phyloP scores from a whole-genome alignment of 2,888 invertebrate genomes.

The Epinotia bilunana region DNA sequence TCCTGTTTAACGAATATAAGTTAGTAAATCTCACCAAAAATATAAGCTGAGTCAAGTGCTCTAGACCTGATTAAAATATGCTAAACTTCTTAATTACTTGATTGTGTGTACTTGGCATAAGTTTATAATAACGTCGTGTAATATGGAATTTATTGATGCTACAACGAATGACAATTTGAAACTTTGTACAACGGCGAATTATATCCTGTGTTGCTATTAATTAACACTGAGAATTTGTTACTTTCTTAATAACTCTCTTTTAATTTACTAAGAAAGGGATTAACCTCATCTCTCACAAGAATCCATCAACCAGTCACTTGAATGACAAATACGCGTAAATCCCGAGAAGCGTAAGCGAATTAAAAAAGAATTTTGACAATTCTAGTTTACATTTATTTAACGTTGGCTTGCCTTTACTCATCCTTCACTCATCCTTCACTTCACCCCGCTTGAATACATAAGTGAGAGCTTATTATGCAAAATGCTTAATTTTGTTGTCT shows the following conservation, averaged over 20 bases:
- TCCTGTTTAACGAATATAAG: slow-evolving; percentile 82
- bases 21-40: neutral
- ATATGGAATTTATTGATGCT: neutral
- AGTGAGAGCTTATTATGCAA: slow-evolving; percentile 30
- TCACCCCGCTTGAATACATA: slow-evolving; percentile 1
- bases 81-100: too few relatives aligned
- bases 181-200: too few relatives aligned
- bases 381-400: slow-evolving; percentile 45
- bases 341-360: slow-evolving; percentile 14
- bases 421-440: too few relatives aligned
- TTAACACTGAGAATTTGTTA: too few relatives aligned
- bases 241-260: neutral
- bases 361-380: slow-evolving; percentile 41
- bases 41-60: neutral
- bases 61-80: too few relatives aligned
- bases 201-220: too few relatives aligned
- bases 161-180: neutral
- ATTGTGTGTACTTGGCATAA: too few relatives aligned
- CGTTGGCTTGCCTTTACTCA: slow-evolving; percentile 20
- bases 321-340: slow-evolving; percentile 44
- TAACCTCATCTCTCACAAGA: slow-evolving; percentile 20
- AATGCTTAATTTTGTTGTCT: slow-evolving; percentile 16
- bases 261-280: neutral
- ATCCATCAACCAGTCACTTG: slow-evolving; percentile 31
- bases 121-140: too few relatives aligned